Conservation (phyloP, 2,888 invertebrate species). For the Temnothorax ravouxi region DNA sequence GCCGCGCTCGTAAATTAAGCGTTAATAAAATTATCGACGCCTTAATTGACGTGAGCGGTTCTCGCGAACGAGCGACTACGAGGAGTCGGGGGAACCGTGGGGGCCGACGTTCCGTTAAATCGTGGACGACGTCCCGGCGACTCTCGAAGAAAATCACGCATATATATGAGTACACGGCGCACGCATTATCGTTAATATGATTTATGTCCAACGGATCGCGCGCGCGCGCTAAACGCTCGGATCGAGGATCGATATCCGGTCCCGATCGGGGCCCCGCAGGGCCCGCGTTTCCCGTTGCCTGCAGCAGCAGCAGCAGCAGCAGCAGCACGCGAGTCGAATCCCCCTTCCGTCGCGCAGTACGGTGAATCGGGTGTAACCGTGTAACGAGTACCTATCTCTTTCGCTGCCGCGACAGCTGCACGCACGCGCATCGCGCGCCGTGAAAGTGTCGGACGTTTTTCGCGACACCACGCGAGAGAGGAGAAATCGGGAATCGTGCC, state of each 20-base stretch:
- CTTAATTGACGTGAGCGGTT: conserved; percentile 12
- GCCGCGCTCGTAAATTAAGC: conserved; percentile 40
- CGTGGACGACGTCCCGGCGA: background rate
- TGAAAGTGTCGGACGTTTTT: conserved; percentile 74
- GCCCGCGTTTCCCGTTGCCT: background rate
- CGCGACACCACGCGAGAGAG: conserved; percentile 62
- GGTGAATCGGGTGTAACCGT: conserved; percentile 61
- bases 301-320: background rate
- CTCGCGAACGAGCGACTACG: background rate
- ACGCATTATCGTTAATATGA: conserved; percentile 10
- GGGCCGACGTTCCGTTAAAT: background rate
- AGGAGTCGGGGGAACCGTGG: too few species aligned
- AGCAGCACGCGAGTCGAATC: conserved; percentile 13
- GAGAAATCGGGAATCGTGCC: conserved; percentile 71
- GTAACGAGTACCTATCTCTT: conserved; percentile 63
- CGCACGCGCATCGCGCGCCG: conserved; percentile 63
- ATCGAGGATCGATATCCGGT: conserved; percentile 10
- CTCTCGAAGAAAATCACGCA: background rate
- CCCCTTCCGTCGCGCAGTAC: conserved; percentile 28
- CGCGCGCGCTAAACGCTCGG: conserved; percentile 15
- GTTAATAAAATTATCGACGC: conserved; percentile 35
- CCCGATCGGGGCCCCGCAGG: background rate
- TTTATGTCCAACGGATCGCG: background rate
- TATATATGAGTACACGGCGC: background rate
- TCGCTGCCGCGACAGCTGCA: conserved; percentile 67